Evolutionary conservation across 2,113 vertebrate species (phyloP).

Genomic region (Spea bombifrons): DNA sequence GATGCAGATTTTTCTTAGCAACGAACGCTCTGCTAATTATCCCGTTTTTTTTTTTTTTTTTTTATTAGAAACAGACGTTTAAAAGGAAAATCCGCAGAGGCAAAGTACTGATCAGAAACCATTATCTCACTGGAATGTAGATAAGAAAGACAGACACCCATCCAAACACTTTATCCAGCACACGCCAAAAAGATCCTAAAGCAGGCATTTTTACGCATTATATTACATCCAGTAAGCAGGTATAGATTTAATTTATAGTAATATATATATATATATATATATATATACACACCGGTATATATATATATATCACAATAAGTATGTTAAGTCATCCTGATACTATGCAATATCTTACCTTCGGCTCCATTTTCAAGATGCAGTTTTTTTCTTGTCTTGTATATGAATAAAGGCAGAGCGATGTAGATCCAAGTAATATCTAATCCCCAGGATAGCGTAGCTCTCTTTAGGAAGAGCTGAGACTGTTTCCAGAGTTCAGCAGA

Average conservation of each 20-base stretch:
- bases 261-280: too few species aligned
- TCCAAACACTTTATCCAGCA: neutral
- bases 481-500: conserved; percentile 37
- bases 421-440: neutral
- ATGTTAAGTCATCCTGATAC: neutral
- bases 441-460: neutral
- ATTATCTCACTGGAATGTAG: conserved; percentile 10
- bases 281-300: too few species aligned
- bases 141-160: neutral
- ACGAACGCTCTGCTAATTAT: too few species aligned
- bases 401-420: neutral
- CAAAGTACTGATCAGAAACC: neutral
- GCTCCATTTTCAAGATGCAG: conserved; percentile 26
- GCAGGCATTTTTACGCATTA: neutral
- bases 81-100: neutral
- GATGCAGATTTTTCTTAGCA: too few species aligned
- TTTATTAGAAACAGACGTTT: too few species aligned
- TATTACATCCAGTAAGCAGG: too few species aligned
- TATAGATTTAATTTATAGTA: too few species aligned
- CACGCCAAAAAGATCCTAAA: neutral
- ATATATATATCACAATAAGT: too few species aligned
- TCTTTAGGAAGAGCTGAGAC: conserved; percentile 16
- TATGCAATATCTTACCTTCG: conserved; percentile 25
- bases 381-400: neutral
- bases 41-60: too few species aligned